Percentiles rank a stretch among this genome's conserved stretches.
Evolutionary conservation across 2,888 invertebrate genomes (phyloP).

Genomic region (Tachina grossa): DNA sequence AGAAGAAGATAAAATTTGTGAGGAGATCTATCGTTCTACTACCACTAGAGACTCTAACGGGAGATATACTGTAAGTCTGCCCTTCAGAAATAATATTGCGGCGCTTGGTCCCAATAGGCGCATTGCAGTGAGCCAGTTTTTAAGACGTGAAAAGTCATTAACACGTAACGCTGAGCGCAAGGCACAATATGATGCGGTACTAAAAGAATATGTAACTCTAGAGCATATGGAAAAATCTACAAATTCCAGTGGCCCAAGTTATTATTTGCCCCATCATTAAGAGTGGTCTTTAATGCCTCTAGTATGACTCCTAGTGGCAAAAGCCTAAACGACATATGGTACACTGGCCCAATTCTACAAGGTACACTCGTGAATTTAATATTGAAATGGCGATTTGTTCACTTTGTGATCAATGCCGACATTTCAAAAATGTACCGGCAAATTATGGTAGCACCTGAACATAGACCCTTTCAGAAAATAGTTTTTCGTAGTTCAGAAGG

Average conservation of each 20-base stretch:
- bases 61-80: background rate
- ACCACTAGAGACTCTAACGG: background rate
- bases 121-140: background rate
- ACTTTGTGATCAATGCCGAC: too few species aligned
- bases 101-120: background rate
- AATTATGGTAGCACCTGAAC: background rate
- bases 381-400: background rate
- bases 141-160: too few species aligned
- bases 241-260: too few species aligned
- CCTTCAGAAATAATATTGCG: too few species aligned
- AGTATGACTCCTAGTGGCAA: background rate
- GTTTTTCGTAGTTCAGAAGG: background rate
- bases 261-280: background rate
- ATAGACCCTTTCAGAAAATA: background rate
- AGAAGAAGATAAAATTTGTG: constrained; percentile 31
- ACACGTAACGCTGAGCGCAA: too few species aligned
- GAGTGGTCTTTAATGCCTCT: constrained; percentile 1
- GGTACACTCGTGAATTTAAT: background rate
- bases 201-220: too few species aligned
- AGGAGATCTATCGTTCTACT: constrained; percentile 36
- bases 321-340: background rate
- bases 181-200: too few species aligned
- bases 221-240: too few species aligned
- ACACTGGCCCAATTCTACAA: background rate
- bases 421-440: background rate